Evolutionary conservation across 2,113 vertebrate genomes (phyloP), one percentile per base, ranked within the genome.

Genomic region (Mormoops blainvillei): DNA sequence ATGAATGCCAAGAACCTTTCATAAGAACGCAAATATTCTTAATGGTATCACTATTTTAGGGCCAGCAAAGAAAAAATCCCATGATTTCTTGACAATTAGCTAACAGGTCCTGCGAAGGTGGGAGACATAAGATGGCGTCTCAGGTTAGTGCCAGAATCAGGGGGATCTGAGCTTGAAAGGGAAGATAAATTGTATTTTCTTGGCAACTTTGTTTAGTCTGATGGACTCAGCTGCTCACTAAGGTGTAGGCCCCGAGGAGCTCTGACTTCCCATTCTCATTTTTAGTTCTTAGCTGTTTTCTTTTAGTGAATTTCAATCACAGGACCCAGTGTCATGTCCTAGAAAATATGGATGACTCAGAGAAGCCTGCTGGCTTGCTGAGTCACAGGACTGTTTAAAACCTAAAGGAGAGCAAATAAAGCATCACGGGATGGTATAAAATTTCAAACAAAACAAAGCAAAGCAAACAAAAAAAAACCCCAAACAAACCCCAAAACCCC

Each of bases 401-500:
- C 16, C 36, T 89, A 36, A 38, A 90, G 28, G 36, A 63, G 14
- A 90, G 82, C 50, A 83, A 76, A 50, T 26, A 92, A 56, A 76
- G 19, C 45, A 74, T 74, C 26, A 92, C 4, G 15, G 76, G 83
- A 20, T 52, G 11, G 58, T 33, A 81, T 76, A 88, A 70, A 68
- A 58, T 95, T 83, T 92, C 56, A 87, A 88, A 68, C 11, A 68
- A 92, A 95, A 74, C 68, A 95, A 92, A 82, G 26, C 33, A 92
- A 86, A 91, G 81, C 31, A 71, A 81, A 70, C 24, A 87, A 70
- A 74, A 43, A 58, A 61, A 63, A 26, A 13, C 20, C 15, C 22
- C 38, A 31, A 61, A 63, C 61, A 63, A 12, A 63, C 11, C 33
- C 28, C 10, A 45, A 24, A 41, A 78, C 38, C 81, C 24, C 52